Percentiles rank a stretch among this genome's conserved stretches.
Conservation (phyloP, 2,113 vertebrate genomes). For the Boulengeromyrus knoepffleri region DNA sequence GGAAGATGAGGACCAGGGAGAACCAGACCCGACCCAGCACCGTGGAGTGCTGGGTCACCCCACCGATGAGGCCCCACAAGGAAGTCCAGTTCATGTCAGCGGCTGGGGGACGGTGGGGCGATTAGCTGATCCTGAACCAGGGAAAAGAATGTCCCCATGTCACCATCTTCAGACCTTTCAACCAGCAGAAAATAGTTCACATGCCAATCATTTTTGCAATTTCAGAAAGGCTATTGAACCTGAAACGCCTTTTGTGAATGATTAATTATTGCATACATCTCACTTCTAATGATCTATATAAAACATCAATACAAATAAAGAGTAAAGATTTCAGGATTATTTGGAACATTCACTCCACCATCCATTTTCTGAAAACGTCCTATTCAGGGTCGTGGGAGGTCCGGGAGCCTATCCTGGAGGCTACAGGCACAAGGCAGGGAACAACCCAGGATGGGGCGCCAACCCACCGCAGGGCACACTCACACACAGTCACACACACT, state of each 20-base stretch:
- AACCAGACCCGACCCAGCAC: slow-evolving; percentile 86
- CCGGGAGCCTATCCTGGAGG: no score
- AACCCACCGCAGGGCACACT: background rate
- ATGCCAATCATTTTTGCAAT: background rate
- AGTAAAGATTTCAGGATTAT: background rate
- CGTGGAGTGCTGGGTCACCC: slow-evolving; percentile 88
- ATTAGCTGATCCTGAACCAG: background rate
- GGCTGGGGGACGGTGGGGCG: background rate
- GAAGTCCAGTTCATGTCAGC: slow-evolving; percentile 79
- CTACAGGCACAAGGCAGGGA: background rate
- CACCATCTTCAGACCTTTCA: background rate
- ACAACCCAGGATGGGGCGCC: background rate
- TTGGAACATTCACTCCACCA: background rate
- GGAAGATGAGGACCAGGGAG: slow-evolving; percentile 84
- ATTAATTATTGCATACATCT: background rate
- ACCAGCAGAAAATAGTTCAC: background rate
- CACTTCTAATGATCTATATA: background rate
- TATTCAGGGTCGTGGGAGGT: no score
- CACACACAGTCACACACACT: no score
- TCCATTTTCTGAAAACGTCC: background rate
- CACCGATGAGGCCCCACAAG: slow-evolving; percentile 65
- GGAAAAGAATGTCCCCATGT: background rate
- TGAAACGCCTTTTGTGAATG: background rate
- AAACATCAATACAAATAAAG: background rate
- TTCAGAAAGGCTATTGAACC: background rate